phyloP scores from a whole-genome alignment of 2,113 vertebrate genomes.

The Saimiri boliviensis region DNA sequence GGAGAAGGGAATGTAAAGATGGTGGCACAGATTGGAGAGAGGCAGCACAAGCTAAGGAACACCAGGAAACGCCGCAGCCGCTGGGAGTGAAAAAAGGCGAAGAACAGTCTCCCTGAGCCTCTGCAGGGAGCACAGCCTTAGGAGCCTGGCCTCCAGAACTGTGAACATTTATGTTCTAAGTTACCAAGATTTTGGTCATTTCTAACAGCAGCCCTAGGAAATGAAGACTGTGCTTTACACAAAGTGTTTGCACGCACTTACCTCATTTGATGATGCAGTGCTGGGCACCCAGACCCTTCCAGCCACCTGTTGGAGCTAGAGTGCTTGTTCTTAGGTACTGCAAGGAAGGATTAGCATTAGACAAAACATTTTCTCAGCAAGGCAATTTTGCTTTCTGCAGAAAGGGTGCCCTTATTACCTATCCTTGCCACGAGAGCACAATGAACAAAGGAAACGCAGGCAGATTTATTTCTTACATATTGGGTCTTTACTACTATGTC shows the following conservation, averaged over 20 bases:
- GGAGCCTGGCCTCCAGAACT: neutral
- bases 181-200: neutral
- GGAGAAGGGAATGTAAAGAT: neutral
- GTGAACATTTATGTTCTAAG: neutral
- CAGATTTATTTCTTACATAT: no score
- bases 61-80: neutral
- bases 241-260: neutral
- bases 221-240: fast-evolving
- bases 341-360: no score
- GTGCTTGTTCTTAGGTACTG: no score
- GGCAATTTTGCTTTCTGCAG: no score
- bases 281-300: no score
- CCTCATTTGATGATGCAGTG: fast-evolving
- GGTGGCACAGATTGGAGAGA: neutral
- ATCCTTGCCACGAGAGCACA: no score
- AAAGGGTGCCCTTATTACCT: no score
- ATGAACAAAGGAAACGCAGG: no score
- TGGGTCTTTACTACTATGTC: no score
- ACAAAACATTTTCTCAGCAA: no score
- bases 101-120: neutral
- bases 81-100: neutral
- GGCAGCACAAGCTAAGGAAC: neutral
- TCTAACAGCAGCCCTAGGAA: neutral
- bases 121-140: neutral
- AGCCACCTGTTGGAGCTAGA: no score